Evolutionary conservation across 2,113 vertebrate genomes (phyloP).

Genomic region (Candoia aspera): DNA sequence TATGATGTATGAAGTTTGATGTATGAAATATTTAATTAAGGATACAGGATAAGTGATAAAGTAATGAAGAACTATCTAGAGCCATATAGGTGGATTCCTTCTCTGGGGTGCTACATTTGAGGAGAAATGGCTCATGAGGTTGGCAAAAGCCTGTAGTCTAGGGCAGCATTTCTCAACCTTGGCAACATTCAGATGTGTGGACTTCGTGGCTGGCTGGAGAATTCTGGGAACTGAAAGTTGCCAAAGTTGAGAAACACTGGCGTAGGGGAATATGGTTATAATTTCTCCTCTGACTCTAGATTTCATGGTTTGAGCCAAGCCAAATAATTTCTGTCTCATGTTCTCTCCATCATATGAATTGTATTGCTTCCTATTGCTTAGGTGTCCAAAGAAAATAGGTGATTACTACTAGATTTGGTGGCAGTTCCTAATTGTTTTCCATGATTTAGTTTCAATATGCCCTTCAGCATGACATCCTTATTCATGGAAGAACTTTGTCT

Average conservation of each 20-base stretch:
- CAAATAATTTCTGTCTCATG: background rate
- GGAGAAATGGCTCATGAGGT: background rate
- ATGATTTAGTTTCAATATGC: background rate
- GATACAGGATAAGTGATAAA: background rate
- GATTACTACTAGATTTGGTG: background rate
- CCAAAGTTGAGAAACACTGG: too few species aligned
- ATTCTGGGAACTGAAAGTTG: too few species aligned
- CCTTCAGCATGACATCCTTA: background rate
- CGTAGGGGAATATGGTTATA: background rate
- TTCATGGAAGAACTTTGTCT: background rate
- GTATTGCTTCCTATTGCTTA: background rate
- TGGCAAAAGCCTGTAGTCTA: background rate
- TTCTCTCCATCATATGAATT: background rate
- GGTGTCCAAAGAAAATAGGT: constrained; percentile 19
- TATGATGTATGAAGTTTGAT: background rate
- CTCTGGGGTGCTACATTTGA: background rate
- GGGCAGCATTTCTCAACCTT: too few species aligned
- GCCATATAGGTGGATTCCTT: background rate
- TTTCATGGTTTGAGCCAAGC: background rate
- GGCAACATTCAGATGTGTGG: too few species aligned
- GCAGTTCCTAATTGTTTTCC: background rate
- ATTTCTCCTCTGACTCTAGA: background rate
- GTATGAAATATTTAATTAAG: background rate
- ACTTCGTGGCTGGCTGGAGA: too few species aligned
- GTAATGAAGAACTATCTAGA: background rate